These are phyloP conservation scores for Harpagoxenus sublaevis DNA, from an alignment of 2,888 invertebrate species.

Conservation along the genomic window DNA sequence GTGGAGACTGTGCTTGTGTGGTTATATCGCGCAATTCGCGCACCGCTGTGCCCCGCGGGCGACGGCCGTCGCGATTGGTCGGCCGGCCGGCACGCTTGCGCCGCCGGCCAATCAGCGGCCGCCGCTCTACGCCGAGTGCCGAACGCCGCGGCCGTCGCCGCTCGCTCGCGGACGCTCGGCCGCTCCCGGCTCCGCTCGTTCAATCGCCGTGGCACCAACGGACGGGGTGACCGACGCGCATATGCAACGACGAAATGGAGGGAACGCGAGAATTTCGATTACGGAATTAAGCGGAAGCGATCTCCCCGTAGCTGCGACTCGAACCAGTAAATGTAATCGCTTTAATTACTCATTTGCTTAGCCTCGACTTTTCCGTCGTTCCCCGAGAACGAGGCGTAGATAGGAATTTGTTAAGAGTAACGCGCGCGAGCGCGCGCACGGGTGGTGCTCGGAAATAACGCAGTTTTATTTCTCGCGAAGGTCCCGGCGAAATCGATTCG, in stretches of 20 bases:
- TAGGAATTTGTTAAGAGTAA: background rate
- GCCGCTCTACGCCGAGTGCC: background rate
- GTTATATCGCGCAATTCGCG: background rate
- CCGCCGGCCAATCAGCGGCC: conserved; percentile 9
- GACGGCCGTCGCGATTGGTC: conserved; percentile 50
- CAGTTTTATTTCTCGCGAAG: background rate
- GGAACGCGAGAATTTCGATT: conserved; percentile 2
- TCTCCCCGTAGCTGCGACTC: background rate
- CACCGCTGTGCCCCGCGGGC: background rate
- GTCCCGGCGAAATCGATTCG: background rate
- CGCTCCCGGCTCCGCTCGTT: background rate
- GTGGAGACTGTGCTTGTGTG: background rate
- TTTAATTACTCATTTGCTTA: background rate
- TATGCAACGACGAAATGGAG: background rate
- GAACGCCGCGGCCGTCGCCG: background rate
- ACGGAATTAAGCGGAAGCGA: background rate
- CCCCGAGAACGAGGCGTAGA: background rate
- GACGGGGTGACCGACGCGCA: background rate
- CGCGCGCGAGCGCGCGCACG: background rate
- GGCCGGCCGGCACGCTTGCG: background rate
- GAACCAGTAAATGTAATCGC: background rate
- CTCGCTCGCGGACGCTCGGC: too few relatives aligned
- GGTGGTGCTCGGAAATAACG: background rate
- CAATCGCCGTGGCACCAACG: background rate
- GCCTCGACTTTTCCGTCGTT: too few relatives aligned